Conservation (phyloP, 2,888 invertebrate genomes). For the Pilophorus perplexus region DNA sequence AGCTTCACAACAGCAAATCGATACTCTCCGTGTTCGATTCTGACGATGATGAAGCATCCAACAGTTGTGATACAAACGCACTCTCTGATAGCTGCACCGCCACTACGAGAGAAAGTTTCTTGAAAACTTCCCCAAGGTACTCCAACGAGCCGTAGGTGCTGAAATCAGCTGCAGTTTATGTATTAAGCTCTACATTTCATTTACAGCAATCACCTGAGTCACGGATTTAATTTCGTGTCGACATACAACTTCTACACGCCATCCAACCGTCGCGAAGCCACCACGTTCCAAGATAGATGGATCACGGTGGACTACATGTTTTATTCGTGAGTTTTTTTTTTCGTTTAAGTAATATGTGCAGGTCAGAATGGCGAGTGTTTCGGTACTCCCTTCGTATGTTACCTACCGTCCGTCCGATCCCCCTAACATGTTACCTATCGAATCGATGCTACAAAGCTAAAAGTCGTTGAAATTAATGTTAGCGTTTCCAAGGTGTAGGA, state of each 20-base stretch:
- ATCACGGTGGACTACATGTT: constrained; percentile 89
- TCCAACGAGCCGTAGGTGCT: background rate
- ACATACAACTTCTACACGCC: constrained; percentile 62
- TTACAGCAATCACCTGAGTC: constrained; percentile 53
- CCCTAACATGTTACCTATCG: too few relatives aligned
- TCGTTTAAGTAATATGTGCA: too few relatives aligned
- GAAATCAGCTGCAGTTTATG: background rate
- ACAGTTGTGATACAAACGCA: background rate
- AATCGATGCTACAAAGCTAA: too few relatives aligned
- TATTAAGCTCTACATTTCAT: background rate
- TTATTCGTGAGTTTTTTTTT: constrained; percentile 60
- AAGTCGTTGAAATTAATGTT: too few relatives aligned
- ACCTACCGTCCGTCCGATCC: too few relatives aligned
- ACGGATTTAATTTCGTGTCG: constrained; percentile 66
- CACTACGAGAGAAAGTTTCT: background rate
- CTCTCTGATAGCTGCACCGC: too few relatives aligned
- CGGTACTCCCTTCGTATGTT: too few relatives aligned
- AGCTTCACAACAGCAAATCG: constrained; percentile 30
- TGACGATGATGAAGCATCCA: background rate
- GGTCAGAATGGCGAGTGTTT: too few relatives aligned
- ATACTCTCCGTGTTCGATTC: constrained; percentile 10
- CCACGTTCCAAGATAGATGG: constrained; percentile 75
- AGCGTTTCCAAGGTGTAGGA: too few relatives aligned
- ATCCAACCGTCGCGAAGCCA: constrained; percentile 59
- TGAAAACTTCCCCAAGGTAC: background rate